Base-by-base conservation (phyloP, 2,888 invertebrate species). In the Venusia cambrica region DNA sequence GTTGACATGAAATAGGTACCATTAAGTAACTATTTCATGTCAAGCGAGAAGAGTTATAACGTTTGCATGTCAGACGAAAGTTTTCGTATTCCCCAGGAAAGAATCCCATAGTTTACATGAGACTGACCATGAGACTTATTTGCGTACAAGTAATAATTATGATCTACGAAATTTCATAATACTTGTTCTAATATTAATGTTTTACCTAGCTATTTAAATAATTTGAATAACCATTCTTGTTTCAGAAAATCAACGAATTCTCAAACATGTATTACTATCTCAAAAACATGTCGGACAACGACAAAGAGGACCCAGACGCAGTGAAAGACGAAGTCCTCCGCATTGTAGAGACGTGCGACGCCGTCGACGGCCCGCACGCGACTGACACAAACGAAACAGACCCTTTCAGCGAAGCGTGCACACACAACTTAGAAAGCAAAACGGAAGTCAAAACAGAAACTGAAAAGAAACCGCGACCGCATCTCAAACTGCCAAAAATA, bases 181-280 rank as follows among this genome's bases (percentile, higher is more conserved):
- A 1, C 9, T 26, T n/a, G 3, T n/a, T 4, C 13, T 19, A 6
- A 11, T 15, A 10, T 7, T 6, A 20, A 8, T 20, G 4, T 11
- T 8, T 4, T 6, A 33, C 5, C 6, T 18, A 20, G 19, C n/a
- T 24, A 8, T 14, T 33, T 16, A 11, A 34, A 1, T 25, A 5
- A n/a, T n/a, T n/a, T n/a, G n/a, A n/a, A n/a, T n/a, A n/a, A n/a
- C n/a, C n/a, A n/a, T 8, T 18, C 49, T 51, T 45, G 51, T 87
- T 88, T 26, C 87, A 93, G 93, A 93, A 94, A 91, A 95, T 95
- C 89, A 94, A 94, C 71, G 94, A 95, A 72, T 93, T 95, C 64
- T 92, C 94, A 28, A 94, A 92, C 64, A 94, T 95, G 91, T 96
- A 95, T 70, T 92, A 94, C 58, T 94, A 94, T 70, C 89, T 95